Base-by-base conservation (phyloP, 2,888 invertebrate species). In the Caenorhabditis sinica region DNA sequence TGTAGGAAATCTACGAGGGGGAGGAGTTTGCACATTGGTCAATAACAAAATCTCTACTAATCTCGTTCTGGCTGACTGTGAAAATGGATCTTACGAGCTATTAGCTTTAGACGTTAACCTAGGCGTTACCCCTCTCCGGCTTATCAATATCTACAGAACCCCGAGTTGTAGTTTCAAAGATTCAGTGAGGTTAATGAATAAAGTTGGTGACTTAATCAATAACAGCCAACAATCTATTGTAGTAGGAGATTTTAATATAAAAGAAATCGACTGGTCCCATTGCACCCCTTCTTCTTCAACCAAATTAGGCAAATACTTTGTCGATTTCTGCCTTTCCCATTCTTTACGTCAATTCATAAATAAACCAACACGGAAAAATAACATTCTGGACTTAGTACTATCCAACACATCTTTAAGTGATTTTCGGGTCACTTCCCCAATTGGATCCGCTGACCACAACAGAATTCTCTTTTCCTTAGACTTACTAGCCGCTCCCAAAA, bases 271-370 rank as follows among this genome's bases (percentile, higher is more conserved):
- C 9, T 69, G 69, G 69, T 23, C 17, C 4, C 2, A 36, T 2
- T 9, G n/a, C 40, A 1, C 15, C 6, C 60, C 61, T 1, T 28
- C 13, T 15, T n/a, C 53, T 9, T 6, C 25, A 23, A 36, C 49
- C 5, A 51, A 53, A 23, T 23, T 75, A 28, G 75, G 75, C 0
- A 23, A 15, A 4, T 4, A 23, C 0, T 23, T 75, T 4, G 11
- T 65, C 20, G 58, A 75, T 13, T 66, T 75, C 13, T 75, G 75
- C n/a, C 9, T 0, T 6, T 20, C 45, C 2, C 45, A 75, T n/a
- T 0, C 15, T 1, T 43, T 75, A 0, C 2, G 4, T 0, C 75
- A 75, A 30, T 30, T 13, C 13, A 28, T 75, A 0, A 17, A 43
- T 1, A 0, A 20, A 4, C 45, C 66, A 0, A 75, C 75, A 1